A percentile compares a stretch with the other conserved stretches of the same genome.
Evolutionary conservation across 2,113 vertebrate genomes (phyloP).

Genomic region (Daphoenositta chrysoptera): DNA sequence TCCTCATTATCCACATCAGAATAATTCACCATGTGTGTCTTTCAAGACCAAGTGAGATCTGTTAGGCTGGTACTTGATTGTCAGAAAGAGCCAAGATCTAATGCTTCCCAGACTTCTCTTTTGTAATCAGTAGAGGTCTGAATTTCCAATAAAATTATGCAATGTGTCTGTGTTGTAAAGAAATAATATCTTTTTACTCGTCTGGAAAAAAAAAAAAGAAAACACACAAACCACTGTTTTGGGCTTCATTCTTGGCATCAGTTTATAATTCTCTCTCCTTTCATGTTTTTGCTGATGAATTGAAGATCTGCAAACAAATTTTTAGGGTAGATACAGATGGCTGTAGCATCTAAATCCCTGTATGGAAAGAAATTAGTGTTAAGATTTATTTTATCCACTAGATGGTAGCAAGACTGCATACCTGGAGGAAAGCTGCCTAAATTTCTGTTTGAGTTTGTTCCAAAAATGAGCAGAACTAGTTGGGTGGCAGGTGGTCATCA

Average conservation of each 20-base stretch:
- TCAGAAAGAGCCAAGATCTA: background rate
- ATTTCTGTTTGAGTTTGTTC: background rate
- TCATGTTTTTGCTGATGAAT: background rate
- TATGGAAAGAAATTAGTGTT: background rate
- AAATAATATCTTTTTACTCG: background rate
- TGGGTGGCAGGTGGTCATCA: background rate
- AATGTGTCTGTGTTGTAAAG: background rate
- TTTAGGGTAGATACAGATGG: fast-evolving
- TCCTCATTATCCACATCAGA: background rate
- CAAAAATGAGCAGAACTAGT: background rate
- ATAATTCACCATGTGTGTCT: background rate
- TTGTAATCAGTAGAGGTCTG: background rate
- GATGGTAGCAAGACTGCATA: constrained; percentile 45
- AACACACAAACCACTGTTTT: fast-evolving
- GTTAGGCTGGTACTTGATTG: background rate
- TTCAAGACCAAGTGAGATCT: background rate
- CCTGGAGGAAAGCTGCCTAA: background rate
- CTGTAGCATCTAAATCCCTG: background rate
- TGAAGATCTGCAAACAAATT: background rate
- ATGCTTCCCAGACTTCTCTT: background rate
- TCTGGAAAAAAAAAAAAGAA: background rate
- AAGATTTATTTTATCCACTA: constrained; percentile 42
- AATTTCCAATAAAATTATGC: background rate
- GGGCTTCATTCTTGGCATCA: background rate
- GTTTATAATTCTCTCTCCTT: background rate